Evolutionary conservation across 1,140 invertebrate species (phyloP).

Genomic region (Stegodyphus dumicola): DNA sequence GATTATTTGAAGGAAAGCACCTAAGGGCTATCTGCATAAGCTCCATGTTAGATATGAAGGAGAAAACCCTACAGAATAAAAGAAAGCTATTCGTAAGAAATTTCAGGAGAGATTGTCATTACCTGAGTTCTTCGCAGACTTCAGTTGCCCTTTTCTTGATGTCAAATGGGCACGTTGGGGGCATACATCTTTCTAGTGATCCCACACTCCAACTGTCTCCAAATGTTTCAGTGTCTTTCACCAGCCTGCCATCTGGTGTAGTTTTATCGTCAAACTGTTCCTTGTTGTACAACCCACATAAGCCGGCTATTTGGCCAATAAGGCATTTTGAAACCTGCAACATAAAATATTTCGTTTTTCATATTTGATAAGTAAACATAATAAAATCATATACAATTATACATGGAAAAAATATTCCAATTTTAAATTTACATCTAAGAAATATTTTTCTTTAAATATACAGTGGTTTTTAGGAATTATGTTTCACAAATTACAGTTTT

Average conservation of each 20-base stretch:
- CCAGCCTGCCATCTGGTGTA: slow-evolving; percentile 75
- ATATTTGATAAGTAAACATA: too few species aligned
- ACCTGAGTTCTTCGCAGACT: slow-evolving; percentile 72
- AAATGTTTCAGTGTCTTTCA: slow-evolving; percentile 76
- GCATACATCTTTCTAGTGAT: slow-evolving; percentile 70
- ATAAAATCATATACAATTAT: too few species aligned
- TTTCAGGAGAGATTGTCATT: slow-evolving; percentile 8
- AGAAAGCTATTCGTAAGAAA: background rate
- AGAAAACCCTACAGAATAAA: background rate
- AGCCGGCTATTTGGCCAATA: slow-evolving; percentile 75
- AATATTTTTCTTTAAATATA: too few species aligned
- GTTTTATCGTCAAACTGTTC: slow-evolving; percentile 76
- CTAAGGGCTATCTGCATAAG: too few species aligned
- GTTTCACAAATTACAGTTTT: too few species aligned
- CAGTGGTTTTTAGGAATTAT: too few species aligned
- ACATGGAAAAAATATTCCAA: too few species aligned
- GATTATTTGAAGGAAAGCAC: too few species aligned
- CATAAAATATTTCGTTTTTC: too few species aligned
- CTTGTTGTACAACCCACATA: slow-evolving; percentile 82
- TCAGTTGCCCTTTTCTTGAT: slow-evolving; percentile 75
- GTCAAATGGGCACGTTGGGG: slow-evolving; percentile 72
- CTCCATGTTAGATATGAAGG: too few species aligned
- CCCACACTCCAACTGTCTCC: slow-evolving; percentile 78
- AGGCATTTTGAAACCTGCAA: slow-evolving; percentile 71
- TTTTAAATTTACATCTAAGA: too few species aligned